Evolutionary conservation across 2,797 vertebrate species (phyloP).

Genomic region (Hafferia zeledoni): DNA sequence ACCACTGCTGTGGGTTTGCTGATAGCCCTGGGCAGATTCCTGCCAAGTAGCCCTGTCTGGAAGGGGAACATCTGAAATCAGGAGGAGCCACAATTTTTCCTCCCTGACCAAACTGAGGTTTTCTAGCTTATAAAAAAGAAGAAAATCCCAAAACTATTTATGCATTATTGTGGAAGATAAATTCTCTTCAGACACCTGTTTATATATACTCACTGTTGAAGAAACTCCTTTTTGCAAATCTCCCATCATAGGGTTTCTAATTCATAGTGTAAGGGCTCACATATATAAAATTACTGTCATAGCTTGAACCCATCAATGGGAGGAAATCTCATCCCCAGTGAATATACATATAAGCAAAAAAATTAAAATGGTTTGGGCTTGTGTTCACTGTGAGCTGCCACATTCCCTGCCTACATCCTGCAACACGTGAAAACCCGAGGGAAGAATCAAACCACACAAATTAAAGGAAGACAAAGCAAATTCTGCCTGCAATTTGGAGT

Average conservation of each 20-base stretch:
- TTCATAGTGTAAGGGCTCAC: neutral
- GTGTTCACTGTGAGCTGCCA: neutral
- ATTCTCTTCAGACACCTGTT: neutral
- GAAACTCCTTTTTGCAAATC: neutral
- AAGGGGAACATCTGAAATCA: neutral
- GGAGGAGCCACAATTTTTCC: neutral
- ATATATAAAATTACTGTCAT: neutral
- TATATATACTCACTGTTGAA: neutral
- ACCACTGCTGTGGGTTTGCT: fast-evolving
- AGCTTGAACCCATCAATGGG: neutral
- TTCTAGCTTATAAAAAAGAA: neutral
- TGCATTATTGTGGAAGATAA: neutral
- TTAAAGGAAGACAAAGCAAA: conserved; percentile 23
- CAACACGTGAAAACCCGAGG: neutral
- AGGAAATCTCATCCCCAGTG: neutral
- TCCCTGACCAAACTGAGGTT: neutral
- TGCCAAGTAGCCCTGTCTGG: neutral
- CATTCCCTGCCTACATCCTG: neutral
- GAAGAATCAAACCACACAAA: neutral
- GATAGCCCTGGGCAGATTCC: neutral
- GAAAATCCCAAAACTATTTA: neutral
- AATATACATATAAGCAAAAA: neutral
- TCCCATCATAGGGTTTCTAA: neutral
- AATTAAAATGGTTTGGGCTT: neutral
- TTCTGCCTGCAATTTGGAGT: conserved; percentile 10